These are phyloP conservation scores for Megalops atlanticus DNA, from an alignment of 2,113 vertebrate genomes.

Conservation along the genomic window DNA sequence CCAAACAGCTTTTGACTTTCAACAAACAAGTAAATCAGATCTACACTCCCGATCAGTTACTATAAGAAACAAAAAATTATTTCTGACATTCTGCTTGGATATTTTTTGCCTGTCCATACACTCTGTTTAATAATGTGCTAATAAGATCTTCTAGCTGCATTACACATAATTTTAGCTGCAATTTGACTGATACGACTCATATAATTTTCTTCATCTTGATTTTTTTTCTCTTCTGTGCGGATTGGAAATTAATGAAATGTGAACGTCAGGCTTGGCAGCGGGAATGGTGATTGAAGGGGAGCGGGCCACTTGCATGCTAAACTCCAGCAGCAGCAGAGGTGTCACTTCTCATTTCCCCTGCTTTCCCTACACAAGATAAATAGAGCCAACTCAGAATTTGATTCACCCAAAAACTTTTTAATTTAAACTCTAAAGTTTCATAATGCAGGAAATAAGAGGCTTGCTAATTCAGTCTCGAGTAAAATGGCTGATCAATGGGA, in stretches of 20 bases:
- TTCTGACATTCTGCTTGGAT: background rate
- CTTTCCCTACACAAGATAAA: background rate
- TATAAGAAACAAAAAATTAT: background rate
- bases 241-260: constrained; percentile 28
- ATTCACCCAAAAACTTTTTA: constrained; percentile 4
- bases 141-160: background rate
- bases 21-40: constrained; percentile 1
- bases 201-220: background rate
- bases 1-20: no score
- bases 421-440: background rate
- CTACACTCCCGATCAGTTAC: background rate
- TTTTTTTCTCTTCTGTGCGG: background rate
- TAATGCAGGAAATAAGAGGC: no score
- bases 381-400: background rate
- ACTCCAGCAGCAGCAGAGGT: background rate
- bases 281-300: background rate
- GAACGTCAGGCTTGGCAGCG: constrained; percentile 13
- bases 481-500: no score
- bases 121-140: constrained; percentile 12
- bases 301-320: background rate
- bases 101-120: background rate
- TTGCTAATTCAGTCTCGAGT: no score
- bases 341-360: background rate
- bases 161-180: background rate
- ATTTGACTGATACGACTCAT: constrained; percentile 16